Conservation (phyloP, 1,140 invertebrate species). For the Atta colombica region DNA sequence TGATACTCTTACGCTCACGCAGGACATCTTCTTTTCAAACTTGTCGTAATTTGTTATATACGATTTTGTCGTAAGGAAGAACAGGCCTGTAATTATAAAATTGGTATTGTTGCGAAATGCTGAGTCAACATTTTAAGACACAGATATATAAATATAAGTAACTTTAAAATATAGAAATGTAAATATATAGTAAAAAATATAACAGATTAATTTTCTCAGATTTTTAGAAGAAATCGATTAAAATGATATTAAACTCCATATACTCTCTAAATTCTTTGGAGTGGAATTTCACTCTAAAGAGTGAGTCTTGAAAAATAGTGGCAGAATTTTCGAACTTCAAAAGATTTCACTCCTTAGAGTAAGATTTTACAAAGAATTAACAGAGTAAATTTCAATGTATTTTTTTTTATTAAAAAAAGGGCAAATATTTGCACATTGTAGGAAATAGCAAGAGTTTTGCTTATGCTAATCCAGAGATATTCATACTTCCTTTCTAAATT, state of each 20-base stretch:
- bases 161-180: not conserved
- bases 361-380: too few relatives aligned
- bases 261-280: not conserved
- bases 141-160: not conserved
- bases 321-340: too few relatives aligned
- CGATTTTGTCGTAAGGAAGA: not conserved
- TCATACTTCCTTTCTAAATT: not conserved
- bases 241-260: not conserved
- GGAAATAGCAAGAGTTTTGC: too few relatives aligned
- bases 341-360: too few relatives aligned
- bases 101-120: not conserved
- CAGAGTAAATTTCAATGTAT: too few relatives aligned
- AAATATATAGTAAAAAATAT: not conserved
- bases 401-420: too few relatives aligned
- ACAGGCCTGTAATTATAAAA: not conserved
- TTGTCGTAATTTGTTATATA: not conserved
- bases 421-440: too few relatives aligned
- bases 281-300: too few relatives aligned
- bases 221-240: not conserved
- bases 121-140: not conserved
- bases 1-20: conserved; percentile 16
- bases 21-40: not conserved
- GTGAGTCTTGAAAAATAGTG: too few relatives aligned
- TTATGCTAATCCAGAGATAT: too few relatives aligned
- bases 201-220: not conserved